Evolutionary conservation across 2,888 invertebrate genomes (phyloP), one percentile per base, ranked within the genome.

Genomic region (Chymomyza amoena): DNA sequence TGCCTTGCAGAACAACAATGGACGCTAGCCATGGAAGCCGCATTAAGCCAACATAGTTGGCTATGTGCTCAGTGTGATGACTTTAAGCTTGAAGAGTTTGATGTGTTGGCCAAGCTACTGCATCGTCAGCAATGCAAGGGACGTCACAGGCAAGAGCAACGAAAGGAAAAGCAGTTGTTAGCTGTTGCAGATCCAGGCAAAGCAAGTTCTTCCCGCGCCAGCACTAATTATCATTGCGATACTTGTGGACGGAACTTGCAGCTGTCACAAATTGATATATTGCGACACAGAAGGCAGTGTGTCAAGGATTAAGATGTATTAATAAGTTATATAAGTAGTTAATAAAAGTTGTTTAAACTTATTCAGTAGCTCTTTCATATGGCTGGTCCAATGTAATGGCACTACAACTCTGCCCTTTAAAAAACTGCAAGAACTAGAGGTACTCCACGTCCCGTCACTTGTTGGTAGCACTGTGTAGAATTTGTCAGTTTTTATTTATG

Each of bases 251-350:
- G 94, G 79, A 93, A 93, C 6, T 91, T 97, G 69, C 93, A 94
- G 82, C 92, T 97, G 77, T 95, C 96, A 13, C 95, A 96, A 5
- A 95, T 96, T 25, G 97, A 98, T 90, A 95, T 97, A 90, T 93
- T 98, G 74, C 96, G 94, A 84, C 98, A 98, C 92, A 97, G 95
- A 89, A 96, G 94, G 87, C 92, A 91, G 79, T 95, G 95, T 91
- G 68, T 66, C 28, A 72, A 78, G 66, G 4, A 6, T 36, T 36
- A 36, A 9, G 6, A 36, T 36, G 36, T 36, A 36, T 6, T 36
- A 4, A 4, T 25, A 25, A 4, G 0, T 25, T 3, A 25, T 4
- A 2, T 25, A 25, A 25, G 25, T 25, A 25, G 25, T 25, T 25
- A 25, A 25, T 25, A 25, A 25, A 25, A 25, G 25, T 25, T 25